Conservation (phyloP, 2,888 invertebrate species). For the Pyrgus malvae region DNA sequence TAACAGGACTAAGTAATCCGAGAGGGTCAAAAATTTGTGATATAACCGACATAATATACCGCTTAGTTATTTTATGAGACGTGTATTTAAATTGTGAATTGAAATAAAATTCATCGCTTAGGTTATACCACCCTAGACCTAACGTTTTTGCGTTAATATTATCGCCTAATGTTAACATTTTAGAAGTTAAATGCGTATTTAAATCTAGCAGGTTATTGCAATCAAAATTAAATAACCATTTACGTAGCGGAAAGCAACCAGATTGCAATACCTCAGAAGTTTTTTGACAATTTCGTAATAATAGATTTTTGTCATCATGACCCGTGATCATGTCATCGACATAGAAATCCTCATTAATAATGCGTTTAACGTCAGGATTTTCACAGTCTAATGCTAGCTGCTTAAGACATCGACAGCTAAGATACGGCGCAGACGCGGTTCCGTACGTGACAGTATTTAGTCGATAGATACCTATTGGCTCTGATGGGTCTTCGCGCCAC, state of each 20-base stretch:
- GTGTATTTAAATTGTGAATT: slow-evolving; percentile 8
- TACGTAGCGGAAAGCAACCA: slow-evolving; percentile 23
- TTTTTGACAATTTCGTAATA: slow-evolving; percentile 7
- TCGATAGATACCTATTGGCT: slow-evolving; percentile 25
- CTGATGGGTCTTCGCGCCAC: slow-evolving; percentile 30
- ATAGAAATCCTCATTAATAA: slow-evolving; percentile 36
- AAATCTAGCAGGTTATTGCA: neutral
- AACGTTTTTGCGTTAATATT: slow-evolving; percentile 21
- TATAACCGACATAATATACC: slow-evolving; percentile 19
- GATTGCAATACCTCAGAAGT: slow-evolving; percentile 4
- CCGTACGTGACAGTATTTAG: slow-evolving; percentile 37
- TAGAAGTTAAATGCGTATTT: neutral
- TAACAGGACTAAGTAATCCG: slow-evolving; percentile 15
- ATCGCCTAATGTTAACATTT: slow-evolving; percentile 11
- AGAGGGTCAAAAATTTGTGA: slow-evolving; percentile 27
- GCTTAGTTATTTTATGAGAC: slow-evolving; percentile 19
- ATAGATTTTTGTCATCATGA: slow-evolving; percentile 16
- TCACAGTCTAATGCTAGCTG: slow-evolving; percentile 40
- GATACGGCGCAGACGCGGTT: slow-evolving; percentile 35
- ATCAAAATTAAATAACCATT: slow-evolving; percentile 21
- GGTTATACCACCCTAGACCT: slow-evolving; percentile 27
- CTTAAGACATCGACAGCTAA: slow-evolving; percentile 39
- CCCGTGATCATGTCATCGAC: slow-evolving; percentile 38
- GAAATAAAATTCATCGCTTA: slow-evolving; percentile 25
- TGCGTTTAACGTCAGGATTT: slow-evolving; percentile 27